phyloP scores from a whole-genome alignment of 2,888 invertebrate species.

The Caenorhabditis sinica region DNA sequence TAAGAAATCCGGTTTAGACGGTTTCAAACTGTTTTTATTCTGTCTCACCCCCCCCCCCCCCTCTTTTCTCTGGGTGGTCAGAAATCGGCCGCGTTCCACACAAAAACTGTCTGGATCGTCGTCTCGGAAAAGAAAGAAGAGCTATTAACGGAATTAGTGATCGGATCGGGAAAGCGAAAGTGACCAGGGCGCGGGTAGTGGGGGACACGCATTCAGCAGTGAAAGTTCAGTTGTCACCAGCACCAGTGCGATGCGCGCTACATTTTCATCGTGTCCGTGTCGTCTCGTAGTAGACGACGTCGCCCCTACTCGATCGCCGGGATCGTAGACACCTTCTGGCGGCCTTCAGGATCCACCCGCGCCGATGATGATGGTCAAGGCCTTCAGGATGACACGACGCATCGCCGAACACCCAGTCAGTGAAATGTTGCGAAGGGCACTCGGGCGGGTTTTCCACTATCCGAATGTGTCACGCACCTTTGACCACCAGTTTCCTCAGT shows the following conservation, averaged over 20 bases:
- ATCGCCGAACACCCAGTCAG: slow-evolving; percentile 61
- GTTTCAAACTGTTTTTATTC: slow-evolving; percentile 2
- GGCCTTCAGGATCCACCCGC: slow-evolving; percentile 44
- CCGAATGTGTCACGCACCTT: slow-evolving; percentile 59
- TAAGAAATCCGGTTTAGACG: background rate
- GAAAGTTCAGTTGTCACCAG: slow-evolving; percentile 48
- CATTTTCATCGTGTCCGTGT: slow-evolving; percentile 14
- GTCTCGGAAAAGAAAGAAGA: background rate
- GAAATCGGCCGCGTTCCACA: slow-evolving; percentile 31
- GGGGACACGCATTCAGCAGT: slow-evolving; percentile 37
- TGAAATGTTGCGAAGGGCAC: slow-evolving; percentile 62
- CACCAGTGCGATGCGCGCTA: slow-evolving; percentile 39
- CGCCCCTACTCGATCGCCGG: slow-evolving; percentile 1
- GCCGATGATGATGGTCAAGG: slow-evolving; percentile 52
- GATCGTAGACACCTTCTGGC: slow-evolving; percentile 18
- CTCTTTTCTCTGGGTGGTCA: slow-evolving; percentile 13
- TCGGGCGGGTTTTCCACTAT: background rate
- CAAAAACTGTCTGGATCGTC: slow-evolving; percentile 40
- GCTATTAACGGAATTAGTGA: slow-evolving; percentile 51
- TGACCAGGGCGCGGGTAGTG: slow-evolving; percentile 27
- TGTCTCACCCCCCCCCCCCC: too few species aligned
- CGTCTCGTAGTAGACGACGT: slow-evolving; percentile 24
- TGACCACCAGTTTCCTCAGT: slow-evolving; percentile 22
- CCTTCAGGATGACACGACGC: slow-evolving; percentile 63
- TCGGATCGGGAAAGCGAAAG: slow-evolving; percentile 59